Base-by-base conservation (phyloP, 1,140 invertebrate genomes). In the Tigriopus japonicus region DNA sequence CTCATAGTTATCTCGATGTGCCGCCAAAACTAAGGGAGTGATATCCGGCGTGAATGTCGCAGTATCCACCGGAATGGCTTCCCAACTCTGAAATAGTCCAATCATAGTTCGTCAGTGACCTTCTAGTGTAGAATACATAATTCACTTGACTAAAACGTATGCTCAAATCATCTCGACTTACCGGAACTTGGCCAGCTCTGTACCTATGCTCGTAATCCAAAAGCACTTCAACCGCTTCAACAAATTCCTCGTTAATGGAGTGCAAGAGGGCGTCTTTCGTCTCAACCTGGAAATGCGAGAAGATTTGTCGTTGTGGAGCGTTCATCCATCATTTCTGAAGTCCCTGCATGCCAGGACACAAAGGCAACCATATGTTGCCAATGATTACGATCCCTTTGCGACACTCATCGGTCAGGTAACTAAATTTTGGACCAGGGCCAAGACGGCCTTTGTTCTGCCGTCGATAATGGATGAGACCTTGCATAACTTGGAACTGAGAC, bases 191-290 rank as follows among this genome's bases (percentile, higher is more conserved):
- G 45, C 84, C 87, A n/a, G 80, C 79, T 62, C 80, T 81, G 65
- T 85, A 80, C 59, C 83, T 80, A 67, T 94, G 85, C 71, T 95
- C 89, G 71, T 96, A 88, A 65, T 93, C 87, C 17, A 97, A 76
- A 42, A 98, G 76, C 52, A 95, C 82, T 72, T 97, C 92, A 1
- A 97, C 93, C 1, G 94, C 93, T 72, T 97, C 92, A 0, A 98
- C 92, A 72, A 96, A 97, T 72, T 98, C 91, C 71, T 97, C 92
- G 59, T 86, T 91, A 66, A 98, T 97, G 62, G 93, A 93, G 70
- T 97, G 92, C 56, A 97, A 76, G 13, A 97, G 78, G 0, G 92
- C 90, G 72, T 98, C 91, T 67, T 88, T 86, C 0, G 89, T 94
- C 71, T 92, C 83, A 41, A 87, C 83, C 67, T 67, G 62, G 1